These are phyloP conservation scores for Campoplex nolae DNA, from an alignment of 2,888 invertebrate species.

Conservation along the genomic window DNA sequence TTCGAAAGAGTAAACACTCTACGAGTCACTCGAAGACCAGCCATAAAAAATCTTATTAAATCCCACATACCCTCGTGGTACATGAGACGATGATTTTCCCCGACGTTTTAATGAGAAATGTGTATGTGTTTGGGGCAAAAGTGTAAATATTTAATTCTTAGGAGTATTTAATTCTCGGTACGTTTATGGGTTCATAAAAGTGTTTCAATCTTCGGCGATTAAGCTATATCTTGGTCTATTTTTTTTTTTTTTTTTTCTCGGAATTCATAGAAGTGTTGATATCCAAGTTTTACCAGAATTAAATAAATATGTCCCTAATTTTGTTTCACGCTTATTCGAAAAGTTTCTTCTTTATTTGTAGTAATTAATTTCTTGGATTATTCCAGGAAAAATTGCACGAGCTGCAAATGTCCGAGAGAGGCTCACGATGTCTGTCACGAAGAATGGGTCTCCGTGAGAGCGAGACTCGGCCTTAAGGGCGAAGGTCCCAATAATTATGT, in stretches of 20 bases:
- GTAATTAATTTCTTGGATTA: constrained; percentile 23
- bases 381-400: constrained; percentile 96
- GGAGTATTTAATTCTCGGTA: neutral
- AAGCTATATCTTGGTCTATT: constrained; percentile 6
- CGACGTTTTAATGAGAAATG: constrained; percentile 74
- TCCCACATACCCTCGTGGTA: constrained; percentile 53
- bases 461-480: constrained; percentile 88
- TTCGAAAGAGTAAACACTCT: constrained; percentile 22
- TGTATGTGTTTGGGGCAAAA: constrained; percentile 17
- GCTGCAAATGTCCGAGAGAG: constrained; percentile 96
- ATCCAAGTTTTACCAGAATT: neutral
- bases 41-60: constrained; percentile 78
- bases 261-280: neutral
- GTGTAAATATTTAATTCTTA: constrained; percentile 79
- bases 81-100: constrained; percentile 66
- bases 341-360: neutral
- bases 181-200: neutral
- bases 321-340: neutral
- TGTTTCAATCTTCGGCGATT: constrained; percentile 35
- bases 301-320: neutral
- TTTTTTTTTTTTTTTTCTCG: constrained; percentile 2
- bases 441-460: constrained; percentile 92
- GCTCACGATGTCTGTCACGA: constrained; percentile 96
- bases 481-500: constrained; percentile 86
- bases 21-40: constrained; percentile 41